Conservation (phyloP, 2,113 vertebrate species). For the Hemiscyllium ocellatum region DNA sequence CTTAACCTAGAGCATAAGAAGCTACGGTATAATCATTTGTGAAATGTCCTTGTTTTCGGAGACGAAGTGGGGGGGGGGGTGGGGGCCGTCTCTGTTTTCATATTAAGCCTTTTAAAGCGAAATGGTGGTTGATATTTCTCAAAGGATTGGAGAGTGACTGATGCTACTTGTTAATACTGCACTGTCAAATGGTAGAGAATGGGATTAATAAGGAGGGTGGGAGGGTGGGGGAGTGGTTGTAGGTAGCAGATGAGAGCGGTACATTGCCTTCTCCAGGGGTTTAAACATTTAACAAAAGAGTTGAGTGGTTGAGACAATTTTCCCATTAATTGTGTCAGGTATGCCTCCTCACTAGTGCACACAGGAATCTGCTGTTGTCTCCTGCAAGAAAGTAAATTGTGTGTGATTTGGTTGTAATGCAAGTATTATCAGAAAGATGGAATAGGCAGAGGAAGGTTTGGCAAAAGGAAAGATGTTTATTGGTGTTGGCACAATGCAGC, state of each 20-base stretch:
- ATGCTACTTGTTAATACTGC: background rate
- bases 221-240: background rate
- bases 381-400: background rate
- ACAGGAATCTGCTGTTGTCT: background rate
- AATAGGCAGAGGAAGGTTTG: background rate
- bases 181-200: conserved; percentile 2
- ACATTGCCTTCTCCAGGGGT: background rate
- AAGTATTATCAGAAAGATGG: background rate
- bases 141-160: background rate
- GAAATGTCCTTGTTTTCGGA: background rate
- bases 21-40: conserved; percentile 1
- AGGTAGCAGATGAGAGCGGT: background rate
- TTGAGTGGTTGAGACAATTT: background rate
- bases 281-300: background rate
- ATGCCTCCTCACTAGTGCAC: background rate
- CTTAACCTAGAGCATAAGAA: background rate
- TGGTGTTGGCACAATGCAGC: no score
- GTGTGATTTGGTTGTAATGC: background rate
- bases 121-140: background rate
- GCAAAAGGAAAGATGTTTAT: no score
- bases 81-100: background rate
- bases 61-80: no score
- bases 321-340: background rate
- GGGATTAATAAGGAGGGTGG: background rate
- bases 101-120: conserved; percentile 13